Conservation (phyloP, 2,888 invertebrate species). For the Lydus trimaculatus region DNA sequence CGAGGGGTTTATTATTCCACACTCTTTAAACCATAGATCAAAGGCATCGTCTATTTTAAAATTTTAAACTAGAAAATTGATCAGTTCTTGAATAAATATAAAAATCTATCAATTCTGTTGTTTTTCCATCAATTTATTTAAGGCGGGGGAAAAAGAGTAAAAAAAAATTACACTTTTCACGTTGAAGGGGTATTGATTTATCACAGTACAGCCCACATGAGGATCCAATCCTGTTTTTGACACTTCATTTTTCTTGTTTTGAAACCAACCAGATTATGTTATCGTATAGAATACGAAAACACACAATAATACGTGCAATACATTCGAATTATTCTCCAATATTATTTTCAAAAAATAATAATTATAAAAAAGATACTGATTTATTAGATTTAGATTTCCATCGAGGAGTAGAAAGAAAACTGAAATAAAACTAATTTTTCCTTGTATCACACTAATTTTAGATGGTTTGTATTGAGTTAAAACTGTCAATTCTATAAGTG, state of each 20-base stretch:
- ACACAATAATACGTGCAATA: conserved; percentile 10
- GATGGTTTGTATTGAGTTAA: not conserved
- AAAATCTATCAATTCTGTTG: not conserved
- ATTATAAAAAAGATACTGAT: not conserved
- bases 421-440: not conserved
- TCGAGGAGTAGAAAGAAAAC: not conserved
- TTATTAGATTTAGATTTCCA: not conserved
- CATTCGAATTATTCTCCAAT: not conserved
- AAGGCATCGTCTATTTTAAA: not conserved
- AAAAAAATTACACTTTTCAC: not conserved
- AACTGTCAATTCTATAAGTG: not conserved
- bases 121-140: not conserved
- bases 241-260: conserved; percentile 14
- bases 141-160: too few species aligned
- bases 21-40: not conserved
- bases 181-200: conserved; percentile 5
- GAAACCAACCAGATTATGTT: not conserved
- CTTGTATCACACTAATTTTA: not conserved
- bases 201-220: not conserved
- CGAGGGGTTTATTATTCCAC: not conserved
- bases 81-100: not conserved
- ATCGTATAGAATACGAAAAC: conserved; percentile 8
- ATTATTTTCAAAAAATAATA: not conserved
- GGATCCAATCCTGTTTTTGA: conserved; percentile 11
- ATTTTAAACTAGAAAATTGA: not conserved